These are phyloP conservation scores for Arothron firmamentum DNA, from an alignment of 2,113 vertebrate species.

Conservation along the genomic window DNA sequence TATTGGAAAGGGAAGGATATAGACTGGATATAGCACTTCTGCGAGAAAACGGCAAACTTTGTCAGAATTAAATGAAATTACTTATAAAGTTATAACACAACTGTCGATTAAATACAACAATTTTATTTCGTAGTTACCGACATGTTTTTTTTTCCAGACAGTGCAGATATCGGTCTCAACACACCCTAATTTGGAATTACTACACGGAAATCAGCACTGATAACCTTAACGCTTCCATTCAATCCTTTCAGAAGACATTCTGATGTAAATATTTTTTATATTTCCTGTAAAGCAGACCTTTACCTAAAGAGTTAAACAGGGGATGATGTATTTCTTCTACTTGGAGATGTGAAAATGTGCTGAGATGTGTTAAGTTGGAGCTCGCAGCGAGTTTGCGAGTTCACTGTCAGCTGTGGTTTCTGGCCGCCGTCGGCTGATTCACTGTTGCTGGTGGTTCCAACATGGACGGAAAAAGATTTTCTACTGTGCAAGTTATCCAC, in stretches of 20 bases:
- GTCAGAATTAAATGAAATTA: background rate
- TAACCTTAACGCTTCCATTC: background rate
- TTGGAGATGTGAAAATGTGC: background rate
- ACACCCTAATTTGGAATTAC: too few species aligned
- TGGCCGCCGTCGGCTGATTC: background rate
- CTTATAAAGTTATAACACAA: too few species aligned
- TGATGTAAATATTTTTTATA: constrained; percentile 56
- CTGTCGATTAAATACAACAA: too few species aligned
- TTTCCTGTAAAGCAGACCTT: constrained; percentile 33
- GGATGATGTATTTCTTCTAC: constrained; percentile 4
- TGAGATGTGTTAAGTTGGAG: background rate
- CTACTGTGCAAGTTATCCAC: background rate
- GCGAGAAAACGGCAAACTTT: background rate
- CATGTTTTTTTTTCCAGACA: too few species aligned
- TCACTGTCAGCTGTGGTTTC: background rate
- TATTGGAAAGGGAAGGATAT: constrained; percentile 23
- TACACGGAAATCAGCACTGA: too few species aligned
- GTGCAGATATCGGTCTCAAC: too few species aligned
- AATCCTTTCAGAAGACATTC: background rate
- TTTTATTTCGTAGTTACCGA: too few species aligned
- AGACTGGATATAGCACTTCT: constrained; percentile 7
- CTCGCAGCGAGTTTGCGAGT: constrained; percentile 6
- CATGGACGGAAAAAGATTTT: background rate
- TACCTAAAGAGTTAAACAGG: constrained; percentile 6
- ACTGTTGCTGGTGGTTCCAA: background rate